Conservation (phyloP, 2,113 vertebrate species). For the Psilopogon haemacephalus region DNA sequence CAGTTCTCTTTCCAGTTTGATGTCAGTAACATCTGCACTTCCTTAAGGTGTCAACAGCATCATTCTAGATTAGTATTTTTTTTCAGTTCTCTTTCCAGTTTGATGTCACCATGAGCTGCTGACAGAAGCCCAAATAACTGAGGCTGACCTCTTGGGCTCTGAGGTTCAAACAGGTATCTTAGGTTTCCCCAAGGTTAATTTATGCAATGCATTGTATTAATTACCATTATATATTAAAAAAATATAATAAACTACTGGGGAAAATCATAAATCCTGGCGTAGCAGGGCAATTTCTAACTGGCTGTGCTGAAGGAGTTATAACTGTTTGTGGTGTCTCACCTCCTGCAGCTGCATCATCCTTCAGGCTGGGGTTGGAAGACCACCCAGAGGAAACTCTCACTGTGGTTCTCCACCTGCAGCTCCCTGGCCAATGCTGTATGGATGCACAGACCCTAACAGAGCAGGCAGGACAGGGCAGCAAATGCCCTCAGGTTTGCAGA, state of each 20-base stretch:
- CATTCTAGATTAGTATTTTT: background rate
- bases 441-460: accelerated
- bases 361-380: background rate
- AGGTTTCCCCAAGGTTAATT: background rate
- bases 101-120: background rate
- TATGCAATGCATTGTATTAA: background rate
- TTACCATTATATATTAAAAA: background rate
- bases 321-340: background rate
- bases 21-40: background rate
- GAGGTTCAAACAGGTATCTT: background rate
- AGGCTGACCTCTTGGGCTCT: background rate
- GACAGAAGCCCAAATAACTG: background rate
- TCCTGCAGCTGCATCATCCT: background rate
- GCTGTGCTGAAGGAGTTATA: background rate
- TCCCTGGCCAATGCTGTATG: accelerated
- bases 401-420: background rate
- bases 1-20: background rate
- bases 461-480: background rate
- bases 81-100: background rate
- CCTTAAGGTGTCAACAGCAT: background rate
- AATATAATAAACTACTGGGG: background rate
- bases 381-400: accelerated
- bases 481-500: accelerated
- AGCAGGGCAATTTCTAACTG: background rate
- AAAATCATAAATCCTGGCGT: background rate